Evolutionary conservation across 2,797 vertebrate species (phyloP), one percentile per base, ranked within the genome.

Genomic region (Prionace glauca): DNA sequence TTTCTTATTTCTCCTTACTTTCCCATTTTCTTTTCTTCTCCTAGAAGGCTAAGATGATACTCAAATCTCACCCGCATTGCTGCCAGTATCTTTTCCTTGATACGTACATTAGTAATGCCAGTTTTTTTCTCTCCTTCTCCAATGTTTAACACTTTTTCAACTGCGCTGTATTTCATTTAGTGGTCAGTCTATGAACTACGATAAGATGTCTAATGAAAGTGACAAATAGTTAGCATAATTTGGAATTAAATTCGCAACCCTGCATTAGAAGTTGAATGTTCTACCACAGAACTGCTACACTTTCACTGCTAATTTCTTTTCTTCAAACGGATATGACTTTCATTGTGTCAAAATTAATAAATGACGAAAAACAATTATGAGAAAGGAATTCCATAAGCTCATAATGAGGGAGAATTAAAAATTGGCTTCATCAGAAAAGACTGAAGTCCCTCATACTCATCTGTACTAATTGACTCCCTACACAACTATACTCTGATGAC

Each of bases 401-500:
- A 50, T 26, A 69, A 50, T 77, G 45, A 74, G 26, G 72, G 50
- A 77, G 41, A 94, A 74, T 29, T 74, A 74, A 77, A 94, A 77
- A 32, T 50, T 74, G 26, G 41, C 32, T 95, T 56, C 24, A 77
- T 95, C 26, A 77, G 12, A 56, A 41, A 95, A 45, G 29, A 29
- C 45, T 56, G 16, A 95, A 95, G 92, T 94, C 93, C 41, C 14
- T 94, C 41, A 50, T 94, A 72, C 71, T 77, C 71, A 60, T 95
- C 71, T 74, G 71, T 24, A 32, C 93, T 95, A 95, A 77, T 56
- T 56, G 29, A 60, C 26, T 77, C 69, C 29, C 26, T 77, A 72
- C 26, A 50, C 74, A 77, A 0, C 62, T 96, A n/a, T 97, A 97
- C 95, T 45, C 84, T 18, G 88, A 7, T 96, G 97, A 97, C 96